Evolutionary conservation across 2,113 vertebrate genomes (phyloP).

Genomic region (Amphiprion percula): DNA sequence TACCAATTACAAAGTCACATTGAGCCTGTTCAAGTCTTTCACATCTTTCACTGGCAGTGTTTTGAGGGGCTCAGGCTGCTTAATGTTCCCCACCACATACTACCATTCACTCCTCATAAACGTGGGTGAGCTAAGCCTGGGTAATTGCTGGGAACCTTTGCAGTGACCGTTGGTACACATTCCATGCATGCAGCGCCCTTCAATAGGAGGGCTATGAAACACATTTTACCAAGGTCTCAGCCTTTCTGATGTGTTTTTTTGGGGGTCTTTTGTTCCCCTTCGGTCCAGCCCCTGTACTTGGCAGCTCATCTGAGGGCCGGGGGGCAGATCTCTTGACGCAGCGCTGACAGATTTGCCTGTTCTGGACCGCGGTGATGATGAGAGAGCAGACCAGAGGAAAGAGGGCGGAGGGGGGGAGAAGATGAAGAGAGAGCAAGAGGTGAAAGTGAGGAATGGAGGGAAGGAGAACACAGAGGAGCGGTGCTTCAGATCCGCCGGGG

Average conservation of each 20-base stretch:
- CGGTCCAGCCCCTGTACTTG: conserved; percentile 75
- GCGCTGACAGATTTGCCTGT: conserved; percentile 78
- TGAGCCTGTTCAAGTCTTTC: conserved; percentile 3
- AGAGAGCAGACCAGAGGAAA: conserved; percentile 61
- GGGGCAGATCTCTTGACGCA: conserved; percentile 71
- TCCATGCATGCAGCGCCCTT: conserved; percentile 70
- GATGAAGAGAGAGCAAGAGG: conserved; percentile 65
- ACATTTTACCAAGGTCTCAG: conserved; percentile 62
- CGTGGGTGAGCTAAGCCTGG: conserved; percentile 31
- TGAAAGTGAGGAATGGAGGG: conserved; percentile 80
- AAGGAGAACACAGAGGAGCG: conserved; percentile 70
- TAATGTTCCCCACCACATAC: conserved; percentile 15
- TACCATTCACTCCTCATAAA: conserved; percentile 23
- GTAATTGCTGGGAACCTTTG: conserved; percentile 68
- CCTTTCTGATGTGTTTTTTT: conserved; percentile 68
- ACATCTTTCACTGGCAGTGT: conserved; percentile 44
- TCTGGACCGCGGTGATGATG: conserved; percentile 66
- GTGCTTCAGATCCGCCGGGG: conserved; percentile 68
- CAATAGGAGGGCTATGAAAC: conserved; percentile 74
- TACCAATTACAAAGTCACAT: conserved; percentile 34
- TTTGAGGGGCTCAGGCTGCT: conserved; percentile 28
- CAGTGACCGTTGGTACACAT: conserved; percentile 62
- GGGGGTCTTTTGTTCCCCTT: conserved; percentile 62
- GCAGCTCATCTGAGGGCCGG: conserved; percentile 82
- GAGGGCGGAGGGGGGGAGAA: conserved; percentile 21